These are phyloP conservation scores for Scaptomyza parva DNA, from an alignment of 2,888 invertebrate species.

Conservation along the genomic window DNA sequence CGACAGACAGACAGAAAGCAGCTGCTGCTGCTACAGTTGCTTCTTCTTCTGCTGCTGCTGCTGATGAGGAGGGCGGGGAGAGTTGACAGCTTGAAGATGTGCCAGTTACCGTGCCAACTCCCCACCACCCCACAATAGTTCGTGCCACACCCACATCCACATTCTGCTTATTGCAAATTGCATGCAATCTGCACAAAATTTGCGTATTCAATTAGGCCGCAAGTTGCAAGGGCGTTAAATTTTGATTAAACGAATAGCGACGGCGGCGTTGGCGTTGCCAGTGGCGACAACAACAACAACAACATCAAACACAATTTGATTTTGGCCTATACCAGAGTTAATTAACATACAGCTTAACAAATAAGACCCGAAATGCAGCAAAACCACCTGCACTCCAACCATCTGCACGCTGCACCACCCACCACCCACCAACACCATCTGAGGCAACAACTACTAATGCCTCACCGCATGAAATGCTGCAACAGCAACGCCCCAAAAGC, in stretches of 20 bases:
- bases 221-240: slow-evolving; percentile 60
- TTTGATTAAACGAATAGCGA: slow-evolving; percentile 64
- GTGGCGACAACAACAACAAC: no score
- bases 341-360: slow-evolving; percentile 64
- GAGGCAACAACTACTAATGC: slow-evolving; percentile 15
- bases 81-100: slow-evolving; percentile 46
- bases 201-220: slow-evolving; percentile 65
- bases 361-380: slow-evolving; percentile 39
- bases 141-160: background rate
- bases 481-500: slow-evolving; percentile 51
- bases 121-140: background rate
- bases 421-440: slow-evolving; percentile 2
- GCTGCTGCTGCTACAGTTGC: slow-evolving; percentile 1
- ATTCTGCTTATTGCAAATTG: slow-evolving; percentile 46
- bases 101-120: background rate
- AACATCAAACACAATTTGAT: slow-evolving; percentile 75
- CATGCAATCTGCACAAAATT: slow-evolving; percentile 47
- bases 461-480: slow-evolving; percentile 35
- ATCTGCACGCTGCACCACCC: no score
- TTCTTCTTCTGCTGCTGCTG: background rate
- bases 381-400: slow-evolving; percentile 33
- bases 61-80: slow-evolving; percentile 8
- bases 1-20: no score
- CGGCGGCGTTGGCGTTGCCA: no score
- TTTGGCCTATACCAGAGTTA: slow-evolving; percentile 60